Conservation (phyloP, 1,140 invertebrate genomes). For the Drosophila sp. region DNA sequence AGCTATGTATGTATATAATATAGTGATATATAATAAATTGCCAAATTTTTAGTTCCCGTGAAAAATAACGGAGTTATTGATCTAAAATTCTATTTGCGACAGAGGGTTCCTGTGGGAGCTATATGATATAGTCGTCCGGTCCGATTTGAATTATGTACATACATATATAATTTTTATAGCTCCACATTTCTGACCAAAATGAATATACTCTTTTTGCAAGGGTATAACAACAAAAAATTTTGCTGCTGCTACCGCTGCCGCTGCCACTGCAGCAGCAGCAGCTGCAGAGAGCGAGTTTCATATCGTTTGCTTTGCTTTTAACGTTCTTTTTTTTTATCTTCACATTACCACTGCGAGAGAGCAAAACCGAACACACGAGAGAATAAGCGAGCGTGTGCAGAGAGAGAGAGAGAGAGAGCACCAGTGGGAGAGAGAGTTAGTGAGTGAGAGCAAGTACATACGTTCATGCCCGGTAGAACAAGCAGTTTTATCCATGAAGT, state of each 20-base stretch:
- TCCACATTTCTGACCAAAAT: too few species aligned
- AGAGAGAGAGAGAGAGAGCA: neutral
- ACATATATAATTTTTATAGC: too few species aligned
- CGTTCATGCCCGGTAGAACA: neutral
- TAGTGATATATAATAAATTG: too few species aligned
- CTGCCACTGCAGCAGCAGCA: neutral
- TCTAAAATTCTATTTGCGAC: too few species aligned
- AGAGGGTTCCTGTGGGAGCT: too few species aligned
- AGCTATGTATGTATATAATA: too few species aligned
- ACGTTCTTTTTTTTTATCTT: conserved; percentile 36
- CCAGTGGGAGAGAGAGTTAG: neutral
- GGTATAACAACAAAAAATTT: neutral
- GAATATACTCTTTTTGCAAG: too few species aligned
- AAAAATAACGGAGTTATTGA: too few species aligned
- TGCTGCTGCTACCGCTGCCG: neutral
- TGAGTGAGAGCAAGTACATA: neutral
- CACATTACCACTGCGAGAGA: conserved; percentile 3
- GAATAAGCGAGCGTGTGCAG: conserved; percentile 1
- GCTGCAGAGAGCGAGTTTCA: conserved; percentile 33
- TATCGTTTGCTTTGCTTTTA: conserved; percentile 35
- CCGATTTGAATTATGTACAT: too few species aligned
- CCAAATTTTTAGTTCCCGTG: too few species aligned
- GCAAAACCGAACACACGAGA: neutral
- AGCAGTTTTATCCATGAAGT: conserved; percentile 7
- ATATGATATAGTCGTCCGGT: too few species aligned